These are phyloP conservation scores for Eumeta japonica DNA, from an alignment of 1,140 invertebrate species.

Conservation along the genomic window DNA sequence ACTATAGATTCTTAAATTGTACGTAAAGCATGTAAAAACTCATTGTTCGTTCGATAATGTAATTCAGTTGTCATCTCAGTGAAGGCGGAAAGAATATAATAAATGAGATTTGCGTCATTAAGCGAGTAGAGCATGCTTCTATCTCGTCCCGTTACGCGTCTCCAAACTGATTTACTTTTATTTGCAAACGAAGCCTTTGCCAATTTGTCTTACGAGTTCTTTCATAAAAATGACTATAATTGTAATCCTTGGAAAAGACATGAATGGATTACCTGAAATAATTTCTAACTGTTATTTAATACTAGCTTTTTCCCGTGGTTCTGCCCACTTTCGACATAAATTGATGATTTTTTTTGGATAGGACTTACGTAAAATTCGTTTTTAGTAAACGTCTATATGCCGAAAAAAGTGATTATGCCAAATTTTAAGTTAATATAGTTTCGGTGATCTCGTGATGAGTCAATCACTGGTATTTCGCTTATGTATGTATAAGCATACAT, in stretches of 20 bases:
- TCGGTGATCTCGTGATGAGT: no score
- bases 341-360: no score
- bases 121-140: conserved; percentile 60
- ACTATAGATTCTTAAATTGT: conserved; percentile 1
- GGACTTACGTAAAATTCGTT: no score
- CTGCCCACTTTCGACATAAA: no score
- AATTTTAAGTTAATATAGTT: no score
- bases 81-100: conserved; percentile 53
- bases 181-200: conserved; percentile 28
- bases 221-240: conserved; percentile 19
- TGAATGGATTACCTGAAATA: conserved; percentile 9
- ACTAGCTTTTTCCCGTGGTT: conserved; percentile 2
- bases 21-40: background rate
- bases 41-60: conserved; percentile 7
- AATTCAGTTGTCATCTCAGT: conserved; percentile 64
- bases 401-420: no score
- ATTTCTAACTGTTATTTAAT: conserved; percentile 11
- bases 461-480: no score
- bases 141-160: conserved; percentile 64
- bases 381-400: no score
- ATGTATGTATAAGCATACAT: no score
- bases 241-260: no score
- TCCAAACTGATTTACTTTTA: conserved; percentile 59
- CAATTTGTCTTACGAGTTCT: conserved; percentile 24
- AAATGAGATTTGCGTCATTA: conserved; percentile 62